Evolutionary conservation across 2,888 invertebrate species (phyloP).

Genomic region (Drosophila algonquin): DNA sequence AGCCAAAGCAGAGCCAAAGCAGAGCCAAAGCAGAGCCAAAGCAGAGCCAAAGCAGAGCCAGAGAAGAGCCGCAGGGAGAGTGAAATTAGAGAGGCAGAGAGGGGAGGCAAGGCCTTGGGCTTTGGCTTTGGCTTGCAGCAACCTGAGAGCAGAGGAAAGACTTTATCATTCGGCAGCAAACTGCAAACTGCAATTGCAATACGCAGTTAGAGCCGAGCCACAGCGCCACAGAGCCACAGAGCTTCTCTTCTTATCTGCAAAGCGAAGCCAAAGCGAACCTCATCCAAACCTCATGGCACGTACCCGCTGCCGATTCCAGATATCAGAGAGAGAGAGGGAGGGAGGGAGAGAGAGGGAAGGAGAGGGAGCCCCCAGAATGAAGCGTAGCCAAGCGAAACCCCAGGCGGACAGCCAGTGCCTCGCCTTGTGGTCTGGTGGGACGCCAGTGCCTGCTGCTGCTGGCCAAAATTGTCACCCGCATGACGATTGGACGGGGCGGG

Average conservation of each 20-base stretch:
- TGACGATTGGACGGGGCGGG: conserved; percentile 28
- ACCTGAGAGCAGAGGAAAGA: conserved; percentile 55
- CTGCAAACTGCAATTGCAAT: conserved; percentile 44
- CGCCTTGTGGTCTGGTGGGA: conserved; percentile 7
- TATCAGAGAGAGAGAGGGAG: conserved; percentile 1
- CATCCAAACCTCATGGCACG: conserved; percentile 55
- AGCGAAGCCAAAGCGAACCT: conserved; percentile 23
- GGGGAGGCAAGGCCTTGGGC: conserved; percentile 44
- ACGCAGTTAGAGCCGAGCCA: conserved; percentile 27
- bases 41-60: no score
- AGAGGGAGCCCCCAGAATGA: conserved; percentile 3
- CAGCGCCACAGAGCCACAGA: neutral
- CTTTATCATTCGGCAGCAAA: conserved; percentile 44
- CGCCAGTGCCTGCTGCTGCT: no score
- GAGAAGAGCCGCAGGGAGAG: neutral
- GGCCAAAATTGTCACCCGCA: conserved; percentile 65
- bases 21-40: neutral
- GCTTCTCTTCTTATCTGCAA: conserved; percentile 42
- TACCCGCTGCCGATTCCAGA: conserved; percentile 51
- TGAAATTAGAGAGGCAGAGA: neutral
- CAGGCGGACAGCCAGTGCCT: neutral
- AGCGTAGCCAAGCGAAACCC: conserved; percentile 9
- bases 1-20: neutral
- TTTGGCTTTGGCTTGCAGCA: conserved; percentile 42
- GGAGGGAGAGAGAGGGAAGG: no score